Conservation (phyloP, 2,888 invertebrate species). For the Steinernema hermaphroditum region DNA sequence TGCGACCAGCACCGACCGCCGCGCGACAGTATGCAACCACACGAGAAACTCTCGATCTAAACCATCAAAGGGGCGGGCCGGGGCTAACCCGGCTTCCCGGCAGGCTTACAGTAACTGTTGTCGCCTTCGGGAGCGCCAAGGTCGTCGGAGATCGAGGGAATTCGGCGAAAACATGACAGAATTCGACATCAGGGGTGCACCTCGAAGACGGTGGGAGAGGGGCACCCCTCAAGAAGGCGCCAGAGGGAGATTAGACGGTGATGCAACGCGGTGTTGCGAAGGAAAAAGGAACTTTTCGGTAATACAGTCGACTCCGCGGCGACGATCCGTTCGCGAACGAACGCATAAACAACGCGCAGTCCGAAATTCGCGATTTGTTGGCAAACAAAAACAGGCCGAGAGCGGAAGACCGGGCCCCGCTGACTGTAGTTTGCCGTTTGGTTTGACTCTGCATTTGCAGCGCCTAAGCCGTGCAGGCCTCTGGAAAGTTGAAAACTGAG, state of each 20-base stretch:
- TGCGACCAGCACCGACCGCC: conserved; percentile 20
- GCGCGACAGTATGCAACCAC: conserved; percentile 28
- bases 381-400: conserved; percentile 22
- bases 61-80: conserved; percentile 21
- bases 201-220: too few species aligned
- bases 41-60: conserved; percentile 28
- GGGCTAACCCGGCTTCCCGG: neutral
- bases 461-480: too few species aligned
- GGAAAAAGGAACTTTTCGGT: neutral
- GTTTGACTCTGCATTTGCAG: neutral
- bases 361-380: conserved; percentile 20
- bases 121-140: neutral
- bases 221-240: neutral
- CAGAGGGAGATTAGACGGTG: neutral
- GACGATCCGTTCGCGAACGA: conserved; percentile 14
- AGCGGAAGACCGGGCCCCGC: neutral
- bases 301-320: neutral
- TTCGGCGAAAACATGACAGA: neutral
- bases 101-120: neutral
- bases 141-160: neutral
- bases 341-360: conserved; percentile 26
- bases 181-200: neutral
- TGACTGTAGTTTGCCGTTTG: neutral
- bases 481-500: too few species aligned
- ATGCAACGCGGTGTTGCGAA: conserved; percentile 4